A percentile compares a stretch with the other conserved stretches of the same genome.
phyloP scores from a whole-genome alignment of 2,113 vertebrate genomes.

The Gambusia holbrooki region DNA sequence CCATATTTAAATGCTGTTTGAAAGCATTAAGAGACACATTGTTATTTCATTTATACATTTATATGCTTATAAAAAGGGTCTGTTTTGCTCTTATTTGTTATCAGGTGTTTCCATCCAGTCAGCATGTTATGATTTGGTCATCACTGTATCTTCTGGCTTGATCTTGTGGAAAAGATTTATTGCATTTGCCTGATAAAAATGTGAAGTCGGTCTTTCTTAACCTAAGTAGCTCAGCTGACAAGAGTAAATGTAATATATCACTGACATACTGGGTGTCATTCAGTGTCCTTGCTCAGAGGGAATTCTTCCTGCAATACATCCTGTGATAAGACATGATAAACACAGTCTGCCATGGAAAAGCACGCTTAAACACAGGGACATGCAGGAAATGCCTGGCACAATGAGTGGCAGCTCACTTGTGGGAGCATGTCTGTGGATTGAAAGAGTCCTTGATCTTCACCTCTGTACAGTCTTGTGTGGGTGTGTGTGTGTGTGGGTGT shows the following conservation, averaged over 20 bases:
- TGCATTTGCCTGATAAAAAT: conserved; percentile 31
- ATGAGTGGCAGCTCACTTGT: conserved; percentile 5
- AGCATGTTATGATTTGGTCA: not conserved
- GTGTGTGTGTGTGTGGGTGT: conserved; percentile 1
- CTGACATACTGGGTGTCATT: conserved; percentile 38
- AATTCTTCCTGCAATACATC: conserved; percentile 45
- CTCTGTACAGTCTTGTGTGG: conserved; percentile 17
- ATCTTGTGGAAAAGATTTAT: not conserved
- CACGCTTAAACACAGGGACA: conserved; percentile 26
- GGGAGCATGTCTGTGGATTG: conserved; percentile 14
- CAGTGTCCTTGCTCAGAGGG: conserved; percentile 53
- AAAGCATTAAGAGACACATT: not conserved
- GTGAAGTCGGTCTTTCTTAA: conserved; percentile 42
- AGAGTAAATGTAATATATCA: conserved; percentile 57
- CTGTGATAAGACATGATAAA: conserved; percentile 44
- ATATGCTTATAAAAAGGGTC: not conserved
- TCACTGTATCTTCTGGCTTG: conserved; percentile 6
- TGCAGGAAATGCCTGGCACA: conserved; percentile 17
- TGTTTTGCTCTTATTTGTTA: not conserved
- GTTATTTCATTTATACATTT: not conserved
- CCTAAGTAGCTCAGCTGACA: conserved; percentile 43
- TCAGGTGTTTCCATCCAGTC: not conserved
- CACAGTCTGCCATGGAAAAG: conserved; percentile 16
- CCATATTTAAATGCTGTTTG: not conserved
- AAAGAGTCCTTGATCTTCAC: conserved; percentile 43